Percentiles rank a stretch among this genome's conserved stretches.
Conservation (phyloP, 2,797 vertebrate genomes). For the Gymnothorax reevesii region DNA sequence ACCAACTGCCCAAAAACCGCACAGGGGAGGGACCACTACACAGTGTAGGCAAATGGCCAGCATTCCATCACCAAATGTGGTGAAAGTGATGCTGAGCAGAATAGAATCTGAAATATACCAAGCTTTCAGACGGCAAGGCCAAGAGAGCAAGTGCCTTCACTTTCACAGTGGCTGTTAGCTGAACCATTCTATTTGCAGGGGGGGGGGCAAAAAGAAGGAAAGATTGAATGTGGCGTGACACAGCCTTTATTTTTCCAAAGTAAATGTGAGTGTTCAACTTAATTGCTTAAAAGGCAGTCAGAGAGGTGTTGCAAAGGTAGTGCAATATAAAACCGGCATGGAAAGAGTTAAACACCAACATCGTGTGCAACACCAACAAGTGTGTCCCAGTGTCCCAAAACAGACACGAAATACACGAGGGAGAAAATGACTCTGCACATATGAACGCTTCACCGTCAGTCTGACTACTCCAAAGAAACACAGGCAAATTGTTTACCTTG, state of each 20-base stretch:
- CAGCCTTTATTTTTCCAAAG: background rate
- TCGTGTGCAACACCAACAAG: background rate
- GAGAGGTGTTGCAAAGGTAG: background rate
- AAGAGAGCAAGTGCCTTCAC: background rate
- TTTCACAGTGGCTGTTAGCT: background rate
- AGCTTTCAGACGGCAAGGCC: background rate
- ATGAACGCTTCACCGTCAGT: background rate
- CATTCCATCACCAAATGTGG: background rate
- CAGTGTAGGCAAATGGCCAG: background rate
- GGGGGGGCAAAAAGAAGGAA: background rate
- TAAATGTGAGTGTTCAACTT: background rate
- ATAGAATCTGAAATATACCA: background rate
- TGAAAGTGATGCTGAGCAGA: background rate
- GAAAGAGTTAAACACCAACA: background rate
- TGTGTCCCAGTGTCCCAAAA: background rate
- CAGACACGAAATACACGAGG: background rate
- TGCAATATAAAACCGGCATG: background rate
- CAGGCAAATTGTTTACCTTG: background rate
- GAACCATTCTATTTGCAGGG: background rate
- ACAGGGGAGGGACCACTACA: background rate
- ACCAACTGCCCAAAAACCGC: background rate
- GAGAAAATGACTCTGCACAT: background rate
- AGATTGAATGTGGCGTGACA: background rate
- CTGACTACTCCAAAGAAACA: background rate
- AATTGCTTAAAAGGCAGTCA: background rate